These are phyloP conservation scores for Gymnobelideus leadbeateri DNA, from an alignment of 2,113 vertebrate species.

Conservation along the genomic window DNA sequence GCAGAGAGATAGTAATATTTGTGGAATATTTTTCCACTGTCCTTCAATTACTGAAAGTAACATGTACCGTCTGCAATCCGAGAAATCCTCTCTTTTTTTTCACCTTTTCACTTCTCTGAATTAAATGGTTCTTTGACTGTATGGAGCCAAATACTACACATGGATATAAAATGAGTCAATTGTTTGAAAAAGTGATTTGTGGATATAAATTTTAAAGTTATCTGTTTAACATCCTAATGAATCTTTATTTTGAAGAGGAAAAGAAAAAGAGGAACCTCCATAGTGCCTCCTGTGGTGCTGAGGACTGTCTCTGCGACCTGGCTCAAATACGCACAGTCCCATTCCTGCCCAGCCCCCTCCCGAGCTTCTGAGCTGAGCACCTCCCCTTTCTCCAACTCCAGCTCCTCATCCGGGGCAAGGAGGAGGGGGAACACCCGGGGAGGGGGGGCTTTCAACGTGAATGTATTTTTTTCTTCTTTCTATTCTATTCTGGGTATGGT, in stretches of 20 bases:
- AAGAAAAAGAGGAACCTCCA: neutral
- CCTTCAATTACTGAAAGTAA: neutral
- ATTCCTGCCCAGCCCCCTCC: neutral
- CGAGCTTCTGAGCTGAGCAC: slow-evolving; percentile 26
- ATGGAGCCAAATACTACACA: neutral
- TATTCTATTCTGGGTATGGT: neutral
- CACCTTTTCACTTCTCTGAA: neutral
- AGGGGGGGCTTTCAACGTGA: slow-evolving; percentile 65
- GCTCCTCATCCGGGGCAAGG: neutral
- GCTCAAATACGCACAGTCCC: slow-evolving; percentile 3
- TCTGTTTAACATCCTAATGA: neutral
- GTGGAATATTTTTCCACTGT: neutral
- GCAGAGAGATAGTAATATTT: neutral
- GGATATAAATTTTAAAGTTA: neutral
- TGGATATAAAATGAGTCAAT: neutral
- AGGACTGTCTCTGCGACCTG: neutral
- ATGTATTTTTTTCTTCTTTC: slow-evolving; percentile 71
- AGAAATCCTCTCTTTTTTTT: neutral
- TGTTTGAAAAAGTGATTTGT: neutral
- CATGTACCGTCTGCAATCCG: neutral
- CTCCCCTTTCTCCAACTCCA: slow-evolving; percentile 5
- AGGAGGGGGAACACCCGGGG: neutral
- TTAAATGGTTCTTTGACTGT: neutral
- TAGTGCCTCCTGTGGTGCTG: neutral
- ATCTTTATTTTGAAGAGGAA: too few relatives aligned